phyloP scores from a whole-genome alignment of 2,113 vertebrate species.

The Coptodon rendalli region DNA sequence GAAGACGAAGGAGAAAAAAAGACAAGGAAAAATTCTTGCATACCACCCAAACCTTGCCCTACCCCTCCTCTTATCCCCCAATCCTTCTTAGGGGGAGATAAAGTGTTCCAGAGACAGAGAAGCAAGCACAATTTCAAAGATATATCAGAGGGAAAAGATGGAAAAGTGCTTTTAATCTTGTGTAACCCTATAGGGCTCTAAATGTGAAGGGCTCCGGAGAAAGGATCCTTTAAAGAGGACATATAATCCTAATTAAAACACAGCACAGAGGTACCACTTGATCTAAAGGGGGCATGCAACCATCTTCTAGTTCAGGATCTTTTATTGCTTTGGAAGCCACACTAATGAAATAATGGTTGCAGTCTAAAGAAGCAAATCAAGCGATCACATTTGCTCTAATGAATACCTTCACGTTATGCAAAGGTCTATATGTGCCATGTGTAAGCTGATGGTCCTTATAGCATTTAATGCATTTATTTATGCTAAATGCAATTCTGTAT shows the following conservation, averaged over 20 bases:
- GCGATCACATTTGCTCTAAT: slow-evolving; percentile 22
- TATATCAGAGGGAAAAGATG: slow-evolving; percentile 64
- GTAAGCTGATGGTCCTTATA: background rate
- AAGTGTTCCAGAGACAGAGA: slow-evolving; percentile 67
- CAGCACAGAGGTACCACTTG: slow-evolving; percentile 54
- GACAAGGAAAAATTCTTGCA: background rate
- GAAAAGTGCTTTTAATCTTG: slow-evolving; percentile 72
- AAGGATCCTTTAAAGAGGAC: slow-evolving; percentile 61
- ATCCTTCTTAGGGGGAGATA: slow-evolving; percentile 43
- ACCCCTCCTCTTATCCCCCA: slow-evolving; percentile 35
- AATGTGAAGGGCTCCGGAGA: slow-evolving; percentile 56
- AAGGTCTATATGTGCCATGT: background rate
- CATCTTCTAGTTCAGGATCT: slow-evolving; percentile 19
- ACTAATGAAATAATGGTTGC: slow-evolving; percentile 44
- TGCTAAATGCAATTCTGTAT: background rate
- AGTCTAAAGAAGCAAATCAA: slow-evolving; percentile 34
- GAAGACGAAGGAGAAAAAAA: accelerated
- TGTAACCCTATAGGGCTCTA: slow-evolving; percentile 67
- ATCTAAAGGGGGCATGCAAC: slow-evolving; percentile 38
- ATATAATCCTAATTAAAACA: slow-evolving; percentile 73
- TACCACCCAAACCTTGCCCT: slow-evolving; percentile 5
- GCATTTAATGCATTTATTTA: background rate
- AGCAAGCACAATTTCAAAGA: slow-evolving; percentile 64
- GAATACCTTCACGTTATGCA: background rate
- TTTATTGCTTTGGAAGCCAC: slow-evolving; percentile 44